A percentile compares a stretch with the other conserved stretches of the same genome.
These are phyloP conservation scores for Craseonycteris thonglongyai DNA, from an alignment of 2,113 vertebrate genomes.

Conservation along the genomic window DNA sequence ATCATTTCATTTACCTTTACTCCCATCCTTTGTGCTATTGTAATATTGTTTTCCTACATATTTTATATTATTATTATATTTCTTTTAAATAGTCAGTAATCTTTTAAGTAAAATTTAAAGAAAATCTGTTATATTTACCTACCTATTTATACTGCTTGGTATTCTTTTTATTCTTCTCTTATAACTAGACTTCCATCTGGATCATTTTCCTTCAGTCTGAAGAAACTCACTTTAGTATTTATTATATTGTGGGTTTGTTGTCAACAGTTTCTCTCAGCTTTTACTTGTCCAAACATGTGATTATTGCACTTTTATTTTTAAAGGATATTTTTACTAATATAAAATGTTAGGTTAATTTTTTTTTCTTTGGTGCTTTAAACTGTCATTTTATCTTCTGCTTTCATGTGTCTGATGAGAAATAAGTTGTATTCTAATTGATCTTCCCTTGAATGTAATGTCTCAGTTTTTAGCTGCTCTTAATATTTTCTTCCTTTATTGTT, in stretches of 20 bases:
- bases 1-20: not conserved
- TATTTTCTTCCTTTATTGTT: not conserved
- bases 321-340: not conserved
- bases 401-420: not conserved
- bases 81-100: not conserved
- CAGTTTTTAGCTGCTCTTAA: not conserved
- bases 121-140: not conserved
- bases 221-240: not conserved
- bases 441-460: not conserved
- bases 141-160: not conserved
- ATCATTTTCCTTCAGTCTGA: not conserved
- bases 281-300: not conserved
- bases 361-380: not conserved
- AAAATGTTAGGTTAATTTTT: not conserved
- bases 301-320: not conserved
- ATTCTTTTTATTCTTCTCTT: not conserved
- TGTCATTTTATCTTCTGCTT: not conserved
- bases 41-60: not conserved
- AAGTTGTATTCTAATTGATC: not conserved
- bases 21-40: not conserved
- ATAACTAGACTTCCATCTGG: not conserved
- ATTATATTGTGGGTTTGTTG: not conserved
- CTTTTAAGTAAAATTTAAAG: not conserved
- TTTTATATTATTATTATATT: not conserved
- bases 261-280: not conserved